These are phyloP conservation scores for Tetragnatha montana DNA, from an alignment of 2,888 invertebrate species.

Conservation along the genomic window DNA sequence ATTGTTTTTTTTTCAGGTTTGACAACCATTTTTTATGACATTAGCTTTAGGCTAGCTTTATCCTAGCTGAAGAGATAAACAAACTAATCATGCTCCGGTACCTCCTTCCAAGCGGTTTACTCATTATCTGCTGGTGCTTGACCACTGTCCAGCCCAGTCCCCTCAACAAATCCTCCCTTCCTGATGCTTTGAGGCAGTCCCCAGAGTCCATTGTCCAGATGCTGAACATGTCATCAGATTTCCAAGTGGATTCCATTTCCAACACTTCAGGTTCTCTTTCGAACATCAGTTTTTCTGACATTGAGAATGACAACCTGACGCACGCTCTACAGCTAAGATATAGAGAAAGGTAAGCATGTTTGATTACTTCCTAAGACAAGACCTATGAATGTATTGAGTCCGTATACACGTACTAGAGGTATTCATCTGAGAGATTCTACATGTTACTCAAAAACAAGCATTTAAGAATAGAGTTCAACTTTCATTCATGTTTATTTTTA, in stretches of 20 bases:
- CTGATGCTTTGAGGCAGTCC: slow-evolving; percentile 35
- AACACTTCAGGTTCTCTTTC: slow-evolving; percentile 38
- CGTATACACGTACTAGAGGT: too few species aligned
- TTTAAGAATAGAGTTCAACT: not conserved
- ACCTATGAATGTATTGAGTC: not conserved
- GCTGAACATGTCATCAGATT: slow-evolving; percentile 36
- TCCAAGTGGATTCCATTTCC: slow-evolving; percentile 24
- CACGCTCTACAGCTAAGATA: slow-evolving; percentile 56
- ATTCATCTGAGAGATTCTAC: not conserved
- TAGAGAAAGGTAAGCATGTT: slow-evolving; percentile 58
- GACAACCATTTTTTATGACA: too few species aligned
- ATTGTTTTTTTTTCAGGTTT: too few species aligned
- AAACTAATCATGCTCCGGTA: too few species aligned
- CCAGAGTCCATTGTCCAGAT: slow-evolving; percentile 44
- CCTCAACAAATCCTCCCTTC: slow-evolving; percentile 12
- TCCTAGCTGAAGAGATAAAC: too few species aligned
- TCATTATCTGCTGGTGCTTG: slow-evolving; percentile 6
- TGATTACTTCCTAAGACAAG: not conserved
- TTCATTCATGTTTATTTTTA: too few species aligned
- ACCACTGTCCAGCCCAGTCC: not conserved
- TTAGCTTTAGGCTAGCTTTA: too few species aligned
- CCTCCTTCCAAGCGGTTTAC: too few species aligned
- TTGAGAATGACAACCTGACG: slow-evolving; percentile 64
- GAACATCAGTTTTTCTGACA: slow-evolving; percentile 60
- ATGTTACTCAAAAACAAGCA: not conserved